Evolutionary conservation across 2,888 invertebrate genomes (phyloP), one percentile per base, ranked within the genome.

Genomic region (Linyphia triangularis): DNA sequence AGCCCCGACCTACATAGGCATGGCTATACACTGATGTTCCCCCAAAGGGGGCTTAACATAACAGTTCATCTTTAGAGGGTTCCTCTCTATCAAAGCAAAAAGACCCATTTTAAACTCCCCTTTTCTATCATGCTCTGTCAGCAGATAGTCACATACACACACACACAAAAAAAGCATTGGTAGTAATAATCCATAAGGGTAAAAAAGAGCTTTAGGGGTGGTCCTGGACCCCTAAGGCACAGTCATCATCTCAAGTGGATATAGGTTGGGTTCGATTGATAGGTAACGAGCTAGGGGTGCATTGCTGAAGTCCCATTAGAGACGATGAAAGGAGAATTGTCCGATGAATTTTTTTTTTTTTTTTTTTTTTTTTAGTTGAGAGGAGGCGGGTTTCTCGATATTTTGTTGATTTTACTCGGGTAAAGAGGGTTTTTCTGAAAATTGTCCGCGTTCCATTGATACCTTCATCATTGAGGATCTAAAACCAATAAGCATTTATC

Each of bases 211-310:
- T 28, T 28, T n/a, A 51, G 28, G 28, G 26, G 19, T n/a, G 85
- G 85, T 72, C 65, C 59, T 37, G 85, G 33, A 9, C 51, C 85
- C 86, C 86, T 88, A 69, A 69, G 86, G 86, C 86, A 67, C 16
- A 57, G 81, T 88, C 86, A 88, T 88, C 86, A 88, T 40, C 81
- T 88, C 59, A 43, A 88, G 86, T 79, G 73, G 86, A 79, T 75
- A 43, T 51, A 28, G n/a, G 19, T 59, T 51, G 16, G 24, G 19
- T 78, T 88, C 81, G 73, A 81, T 81, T 88, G 75, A 81, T 81
- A 75, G 75, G 81, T 88, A 88, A 88, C 81, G 86, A 88, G 86
- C 86, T 22, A 51, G 30, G 69, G 78, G 75, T 67, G 22, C 40
- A 28, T 70, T 67, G 77, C 78, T 30, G 37, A 30, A 79, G 78